Evolutionary conservation across 2,797 vertebrate genomes (phyloP).

Genomic region (Streptopelia turtur): DNA sequence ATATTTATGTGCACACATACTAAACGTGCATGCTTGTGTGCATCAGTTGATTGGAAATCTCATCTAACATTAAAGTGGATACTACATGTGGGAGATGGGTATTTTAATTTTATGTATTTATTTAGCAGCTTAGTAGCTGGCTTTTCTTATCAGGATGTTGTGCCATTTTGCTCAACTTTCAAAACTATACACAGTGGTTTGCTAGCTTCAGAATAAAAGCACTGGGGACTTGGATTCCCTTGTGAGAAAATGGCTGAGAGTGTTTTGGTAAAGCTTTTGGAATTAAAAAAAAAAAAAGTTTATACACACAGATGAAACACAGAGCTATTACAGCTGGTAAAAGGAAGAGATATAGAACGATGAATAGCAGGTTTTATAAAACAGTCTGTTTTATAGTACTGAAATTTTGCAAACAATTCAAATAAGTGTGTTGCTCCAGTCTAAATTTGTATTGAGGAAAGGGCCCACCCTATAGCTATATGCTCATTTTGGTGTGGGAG

Average conservation of each 20-base stretch:
- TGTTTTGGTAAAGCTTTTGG: neutral
- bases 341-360: neutral
- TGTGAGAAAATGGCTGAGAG: neutral
- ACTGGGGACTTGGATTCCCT: fast-evolving
- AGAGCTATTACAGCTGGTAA: neutral
- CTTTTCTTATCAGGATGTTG: neutral
- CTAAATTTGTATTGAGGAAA: neutral
- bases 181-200: neutral
- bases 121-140: neutral
- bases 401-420: neutral
- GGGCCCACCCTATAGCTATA: neutral
- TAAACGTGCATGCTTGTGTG: fast-evolving
- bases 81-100: neutral
- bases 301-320: neutral
- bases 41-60: neutral
- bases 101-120: neutral
- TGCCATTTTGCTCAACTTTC: neutral
- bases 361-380: neutral
- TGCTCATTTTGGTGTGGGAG: neutral
- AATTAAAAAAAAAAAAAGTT: neutral
- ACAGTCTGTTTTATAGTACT: neutral
- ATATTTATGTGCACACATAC: neutral
- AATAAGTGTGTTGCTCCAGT: neutral
- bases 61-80: neutral
- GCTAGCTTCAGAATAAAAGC: neutral